Conservation (phyloP, 2,888 invertebrate genomes). For the Itoplectis maculator region DNA sequence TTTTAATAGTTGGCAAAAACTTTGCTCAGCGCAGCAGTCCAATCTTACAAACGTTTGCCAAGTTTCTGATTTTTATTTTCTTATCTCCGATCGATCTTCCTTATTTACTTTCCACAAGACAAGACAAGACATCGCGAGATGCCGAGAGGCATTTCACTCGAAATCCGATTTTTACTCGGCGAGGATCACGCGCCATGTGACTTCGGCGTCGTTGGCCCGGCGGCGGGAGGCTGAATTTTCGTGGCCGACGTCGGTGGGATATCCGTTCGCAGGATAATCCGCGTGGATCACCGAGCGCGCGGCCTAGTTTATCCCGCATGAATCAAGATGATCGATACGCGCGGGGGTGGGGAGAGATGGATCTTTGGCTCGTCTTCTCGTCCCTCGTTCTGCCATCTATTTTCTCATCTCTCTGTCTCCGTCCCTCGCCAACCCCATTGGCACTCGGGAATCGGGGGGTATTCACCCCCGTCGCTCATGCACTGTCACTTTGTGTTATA, state of each 20-base stretch:
- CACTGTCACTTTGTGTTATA: background rate
- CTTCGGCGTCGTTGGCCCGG: constrained; percentile 37
- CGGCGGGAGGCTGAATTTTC: constrained; percentile 48
- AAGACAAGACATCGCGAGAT: no score
- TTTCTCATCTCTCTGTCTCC: constrained; percentile 38
- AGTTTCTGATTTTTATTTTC: constrained; percentile 3
- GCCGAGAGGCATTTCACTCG: background rate
- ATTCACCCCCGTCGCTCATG: constrained; percentile 19
- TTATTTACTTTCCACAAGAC: constrained; percentile 8
- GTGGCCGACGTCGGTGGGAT: constrained; percentile 53
- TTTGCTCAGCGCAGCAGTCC: background rate
- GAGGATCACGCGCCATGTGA: constrained; percentile 37
- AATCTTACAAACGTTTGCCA: constrained; percentile 21
- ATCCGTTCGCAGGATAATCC: constrained; percentile 74
- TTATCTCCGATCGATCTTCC: background rate
- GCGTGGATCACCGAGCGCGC: constrained; percentile 57
- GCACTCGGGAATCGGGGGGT: constrained; percentile 33
- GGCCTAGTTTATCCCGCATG: constrained; percentile 68
- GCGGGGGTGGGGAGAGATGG: no score
- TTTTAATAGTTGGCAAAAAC: no score
- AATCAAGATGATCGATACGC: constrained; percentile 75
- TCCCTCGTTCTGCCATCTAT: background rate
- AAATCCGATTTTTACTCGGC: constrained; percentile 13
- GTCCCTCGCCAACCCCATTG: no score
- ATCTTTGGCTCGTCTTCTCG: constrained; percentile 55